Evolutionary conservation across 2,888 invertebrate genomes (phyloP), one percentile per base, ranked within the genome.

Genomic region (Lasiommata megera): DNA sequence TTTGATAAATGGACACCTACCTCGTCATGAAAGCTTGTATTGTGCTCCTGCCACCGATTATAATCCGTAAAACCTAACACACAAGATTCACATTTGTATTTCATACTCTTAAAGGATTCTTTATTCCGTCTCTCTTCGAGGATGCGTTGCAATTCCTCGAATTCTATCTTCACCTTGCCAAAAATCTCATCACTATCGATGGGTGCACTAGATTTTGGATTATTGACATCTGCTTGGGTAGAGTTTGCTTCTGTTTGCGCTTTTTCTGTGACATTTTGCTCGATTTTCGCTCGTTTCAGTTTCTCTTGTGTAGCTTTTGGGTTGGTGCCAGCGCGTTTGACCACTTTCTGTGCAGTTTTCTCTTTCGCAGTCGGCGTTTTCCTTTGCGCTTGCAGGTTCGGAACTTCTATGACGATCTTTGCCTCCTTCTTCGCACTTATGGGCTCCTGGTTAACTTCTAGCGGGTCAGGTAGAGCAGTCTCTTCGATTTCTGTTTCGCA

Each of bases 11-110:
- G 3, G 8, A 41, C 11, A 28, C 12, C 6, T 29, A 54, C 54
- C 47, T 54, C 17, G 6, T 47, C 28, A 18, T 54, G 40, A 23
- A 17, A 40, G 2, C 28, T 40, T 3, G 1, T n/a, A 9, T 54
- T 38, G 7, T 54, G 54, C 1, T 47, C 40, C 6, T n/a, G 9
- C 38, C 47, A 31, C 8, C 18, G 29, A 17, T 11, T 18, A 2
- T 18, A 6, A 31, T 54, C 31, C 16, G 37, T 31, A 47, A 54
- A 54, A 6, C 46, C 38, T 1, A 23, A 29, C 1, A 47, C 18
- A 31, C 54, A 54, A 31, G 29, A 37, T 3, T 12, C 12, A 47
- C 54, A 54, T 38, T 47, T 54, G 40, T 29, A 54, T 17, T 40
- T 29, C 17, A 18, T 54, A 0, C 6, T 17, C 14, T 38, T 40